Base-by-base conservation (phyloP, 2,888 invertebrate species). In the Stenotaenia linearis region DNA sequence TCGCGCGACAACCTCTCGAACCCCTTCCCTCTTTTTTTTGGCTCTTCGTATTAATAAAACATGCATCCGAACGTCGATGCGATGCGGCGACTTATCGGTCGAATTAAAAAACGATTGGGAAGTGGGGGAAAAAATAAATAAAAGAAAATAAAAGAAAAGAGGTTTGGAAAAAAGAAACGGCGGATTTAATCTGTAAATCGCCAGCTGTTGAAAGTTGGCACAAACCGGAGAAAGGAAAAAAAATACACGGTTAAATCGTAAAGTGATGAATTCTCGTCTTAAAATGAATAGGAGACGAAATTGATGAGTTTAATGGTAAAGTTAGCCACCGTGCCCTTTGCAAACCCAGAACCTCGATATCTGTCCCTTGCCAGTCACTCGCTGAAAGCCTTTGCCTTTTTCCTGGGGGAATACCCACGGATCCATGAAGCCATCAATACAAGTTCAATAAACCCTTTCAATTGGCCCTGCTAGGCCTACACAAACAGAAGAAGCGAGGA, bases 371-470 rank as follows among this genome's bases (percentile, higher is more conserved):
- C 23, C 56, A 56, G 56, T 56, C 56, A 56, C 56, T 56, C 23
- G 21, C 21, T 56, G 56, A 56, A 56, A 56, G 56, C 56, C 56
- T 56, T 56, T 23, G 56, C 56, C 56, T 23, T 56, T 40, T 15
- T 56, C 56, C 56, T 56, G 4, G 21, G 56, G 56, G 56, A 56
- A 56, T 56, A 56, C 56, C 56, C 21, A 18, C 21, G 10, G 56
- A 23, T 56, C 56, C 56, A 56, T 56, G 56, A 18, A 56, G 56
- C 56, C 21, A 18, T 56, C 56, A 56, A 56, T 56, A 56, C 56
- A 56, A 56, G 56, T 56, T 56, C 56, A 56, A 56, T 56, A 56
- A 56, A 56, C 56, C 56, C 56, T 56, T 56, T 56, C 56, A 56
- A 56, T 56, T 56, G 56, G 56, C 56, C 56, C 56, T 56, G 56